These are phyloP conservation scores for Gallinago jamesoni DNA, from an alignment of 2,113 vertebrate species.

Conservation along the genomic window DNA sequence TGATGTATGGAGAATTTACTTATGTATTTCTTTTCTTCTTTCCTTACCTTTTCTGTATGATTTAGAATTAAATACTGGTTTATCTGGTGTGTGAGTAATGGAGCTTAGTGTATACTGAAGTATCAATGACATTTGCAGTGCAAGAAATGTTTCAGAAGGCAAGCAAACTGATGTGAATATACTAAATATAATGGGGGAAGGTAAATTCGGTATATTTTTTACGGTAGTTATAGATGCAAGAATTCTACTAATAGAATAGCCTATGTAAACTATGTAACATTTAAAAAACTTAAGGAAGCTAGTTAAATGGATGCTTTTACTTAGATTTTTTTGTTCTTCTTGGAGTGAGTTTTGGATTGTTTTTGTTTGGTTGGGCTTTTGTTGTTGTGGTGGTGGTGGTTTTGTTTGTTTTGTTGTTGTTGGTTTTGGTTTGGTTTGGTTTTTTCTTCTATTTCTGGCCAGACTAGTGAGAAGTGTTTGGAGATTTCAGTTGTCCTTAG, in stretches of 20 bases:
- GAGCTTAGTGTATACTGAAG: neutral
- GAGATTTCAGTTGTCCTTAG: neutral
- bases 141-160: neutral
- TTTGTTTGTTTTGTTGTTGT: rapidly evolving
- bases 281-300: neutral
- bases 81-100: neutral
- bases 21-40: neutral
- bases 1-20: neutral
- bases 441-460: neutral
- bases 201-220: neutral
- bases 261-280: neutral
- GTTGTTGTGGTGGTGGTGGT: neutral
- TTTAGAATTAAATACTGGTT: slow-evolving; percentile 6
- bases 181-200: neutral
- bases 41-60: neutral
- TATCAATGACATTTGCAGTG: neutral
- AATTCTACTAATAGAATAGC: neutral
- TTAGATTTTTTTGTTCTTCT: neutral
- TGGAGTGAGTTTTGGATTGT: neutral
- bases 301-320: neutral
- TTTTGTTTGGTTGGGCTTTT: neutral
- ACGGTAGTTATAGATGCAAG: neutral
- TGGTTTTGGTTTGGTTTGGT: neutral
- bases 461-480: neutral
- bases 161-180: neutral